phyloP scores from a whole-genome alignment of 2,888 invertebrate genomes.

The Synergus umbraculus region DNA sequence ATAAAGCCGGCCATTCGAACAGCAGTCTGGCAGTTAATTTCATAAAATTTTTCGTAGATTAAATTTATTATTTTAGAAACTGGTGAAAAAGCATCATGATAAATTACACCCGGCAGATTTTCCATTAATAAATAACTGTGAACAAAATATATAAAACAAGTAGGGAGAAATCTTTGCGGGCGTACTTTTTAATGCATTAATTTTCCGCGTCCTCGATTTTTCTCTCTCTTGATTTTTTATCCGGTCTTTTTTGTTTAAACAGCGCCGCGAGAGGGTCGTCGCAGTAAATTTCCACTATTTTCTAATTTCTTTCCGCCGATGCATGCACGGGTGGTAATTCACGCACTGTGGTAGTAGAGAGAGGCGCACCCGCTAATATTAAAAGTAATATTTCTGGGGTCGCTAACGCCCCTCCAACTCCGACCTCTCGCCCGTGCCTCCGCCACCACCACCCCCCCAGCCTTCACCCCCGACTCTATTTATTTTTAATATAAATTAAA shows the following conservation, averaged over 20 bases:
- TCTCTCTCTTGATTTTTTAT: conserved; percentile 40
- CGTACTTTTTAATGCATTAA: conserved; percentile 66
- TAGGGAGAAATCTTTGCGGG: conserved; percentile 28
- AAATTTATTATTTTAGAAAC: conserved; percentile 17
- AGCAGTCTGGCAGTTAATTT: conserved; percentile 15
- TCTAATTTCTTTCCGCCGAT: conserved; percentile 42
- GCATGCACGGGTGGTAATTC: conserved; percentile 41
- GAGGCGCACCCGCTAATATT: conserved; percentile 71
- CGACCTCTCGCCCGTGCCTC: conserved; percentile 38
- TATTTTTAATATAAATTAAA: conserved; percentile 79
- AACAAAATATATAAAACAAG: conserved; percentile 29
- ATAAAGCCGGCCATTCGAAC: conserved; percentile 29
- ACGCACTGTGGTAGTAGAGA: conserved; percentile 22
- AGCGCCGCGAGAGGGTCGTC: conserved; percentile 40
- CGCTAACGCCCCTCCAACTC: conserved; percentile 62
- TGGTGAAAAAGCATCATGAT: background rate
- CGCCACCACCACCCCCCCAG: conserved; percentile 41
- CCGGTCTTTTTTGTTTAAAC: conserved; percentile 33
- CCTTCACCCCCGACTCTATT: conserved; percentile 64
- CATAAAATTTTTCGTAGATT: conserved; percentile 29
- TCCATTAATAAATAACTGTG: conserved; percentile 38
- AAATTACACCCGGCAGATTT: conserved; percentile 36
- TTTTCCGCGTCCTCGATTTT: conserved; percentile 65
- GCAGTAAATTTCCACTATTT: conserved; percentile 42
- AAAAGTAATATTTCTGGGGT: conserved; percentile 77